Evolutionary conservation across 2,113 vertebrate species (phyloP), one percentile per base, ranked within the genome.

Genomic region (Bufo bufo): DNA sequence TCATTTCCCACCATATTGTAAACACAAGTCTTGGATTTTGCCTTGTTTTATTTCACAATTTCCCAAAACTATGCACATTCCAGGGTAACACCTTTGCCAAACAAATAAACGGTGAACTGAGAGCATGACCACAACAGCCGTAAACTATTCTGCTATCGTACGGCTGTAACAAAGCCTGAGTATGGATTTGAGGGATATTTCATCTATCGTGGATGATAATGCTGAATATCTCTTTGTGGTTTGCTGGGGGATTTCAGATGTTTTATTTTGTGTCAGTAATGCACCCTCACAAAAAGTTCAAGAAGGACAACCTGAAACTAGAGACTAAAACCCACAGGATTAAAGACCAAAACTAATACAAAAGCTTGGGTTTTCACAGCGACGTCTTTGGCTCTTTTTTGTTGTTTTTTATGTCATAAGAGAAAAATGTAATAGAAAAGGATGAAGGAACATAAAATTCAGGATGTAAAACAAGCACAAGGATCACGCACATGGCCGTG

Each of bases 261-360:
- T 87, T 87, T 87, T 66, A 79, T 87, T 87, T 49, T 47, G 77
- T 87, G 85, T 72, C 85, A 71, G 77, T 87, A 87, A 87, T 87
- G 63, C 63, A 71, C 85, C 81, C 77, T 33, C 85, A 71, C 85
- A 81, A 69, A 81, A 81, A 80, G 85, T 87, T 87, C 85, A 87
- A 11, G 49, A 65, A 87, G 85, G 85, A 87, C 85, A 81, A 56
- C 45, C 16, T 69, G 77, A 87, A 87, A 87, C 85, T 17, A 54
- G 79, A 87, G 65, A 71, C 63, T 47, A 59, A 81, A 87, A 52
- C 63, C 85, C 58, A 12, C 77, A 45, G 63, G 50, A 65, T 78
- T 79, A 71, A 72, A 69, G 23, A 45, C 85, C 63, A 81, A 59
- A 47, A 77, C 49, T 33, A 87, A 45, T 56, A 80, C 77, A 71